Evolutionary conservation across 2,888 invertebrate species (phyloP).

Genomic region (Monochamus alternatus): DNA sequence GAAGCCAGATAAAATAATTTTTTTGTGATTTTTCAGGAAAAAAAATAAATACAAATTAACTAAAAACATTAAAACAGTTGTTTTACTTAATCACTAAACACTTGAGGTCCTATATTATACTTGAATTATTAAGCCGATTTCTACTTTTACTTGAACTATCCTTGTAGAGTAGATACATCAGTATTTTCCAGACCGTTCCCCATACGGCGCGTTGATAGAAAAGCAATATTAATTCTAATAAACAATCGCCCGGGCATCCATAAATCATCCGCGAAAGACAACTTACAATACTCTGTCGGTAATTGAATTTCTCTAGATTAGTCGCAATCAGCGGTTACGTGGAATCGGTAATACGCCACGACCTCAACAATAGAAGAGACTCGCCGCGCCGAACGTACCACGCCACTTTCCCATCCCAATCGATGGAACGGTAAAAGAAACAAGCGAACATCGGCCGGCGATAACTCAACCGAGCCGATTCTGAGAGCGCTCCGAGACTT

Average conservation of each 20-base stretch:
- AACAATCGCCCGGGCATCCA: not conserved
- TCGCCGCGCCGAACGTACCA: conserved; percentile 11
- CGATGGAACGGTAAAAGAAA: conserved; percentile 38
- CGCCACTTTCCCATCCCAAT: conserved; percentile 16
- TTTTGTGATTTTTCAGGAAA: too few relatives aligned
- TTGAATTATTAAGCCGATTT: too few relatives aligned
- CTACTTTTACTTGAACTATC: too few relatives aligned
- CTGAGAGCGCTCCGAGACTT: conserved; percentile 59
- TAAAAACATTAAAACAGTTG: too few relatives aligned
- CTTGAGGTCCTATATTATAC: too few relatives aligned
- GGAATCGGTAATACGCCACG: conserved; percentile 15
- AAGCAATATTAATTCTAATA: conserved; percentile 2
- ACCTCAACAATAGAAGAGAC: not conserved
- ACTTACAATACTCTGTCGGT: not conserved
- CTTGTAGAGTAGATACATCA: too few relatives aligned
- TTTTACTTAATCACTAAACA: too few relatives aligned
- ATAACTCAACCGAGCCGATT: conserved; percentile 40
- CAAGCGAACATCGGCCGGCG: conserved; percentile 38
- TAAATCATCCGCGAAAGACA: not conserved
- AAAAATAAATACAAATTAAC: too few relatives aligned
- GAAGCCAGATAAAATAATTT: too few relatives aligned
- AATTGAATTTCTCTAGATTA: conserved; percentile 13
- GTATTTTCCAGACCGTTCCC: too few relatives aligned
- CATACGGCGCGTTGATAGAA: not conserved
- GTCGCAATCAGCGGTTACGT: not conserved